A percentile compares a stretch with the other conserved stretches of the same genome.
phyloP scores from a whole-genome alignment of 2,888 invertebrate species.

The Leptogaster cylindrica region DNA sequence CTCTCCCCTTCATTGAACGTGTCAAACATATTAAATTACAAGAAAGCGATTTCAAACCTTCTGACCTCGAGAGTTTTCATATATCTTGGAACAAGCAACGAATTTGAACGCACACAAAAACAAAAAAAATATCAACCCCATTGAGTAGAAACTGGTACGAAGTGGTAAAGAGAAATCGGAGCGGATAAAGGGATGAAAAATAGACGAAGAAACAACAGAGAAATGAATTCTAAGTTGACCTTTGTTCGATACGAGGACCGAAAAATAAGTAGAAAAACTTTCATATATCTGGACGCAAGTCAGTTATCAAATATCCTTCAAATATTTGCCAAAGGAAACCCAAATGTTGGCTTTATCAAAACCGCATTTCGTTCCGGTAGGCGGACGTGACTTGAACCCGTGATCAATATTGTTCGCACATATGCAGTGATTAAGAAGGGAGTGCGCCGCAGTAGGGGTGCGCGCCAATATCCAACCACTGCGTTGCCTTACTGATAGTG shows the following conservation, averaged over 20 bases:
- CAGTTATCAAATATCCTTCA: constrained; percentile 47
- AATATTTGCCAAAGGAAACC: constrained; percentile 48
- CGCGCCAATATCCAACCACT: background rate
- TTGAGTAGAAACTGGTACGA: too few species aligned
- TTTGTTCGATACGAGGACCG: background rate
- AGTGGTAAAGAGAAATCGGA: too few species aligned
- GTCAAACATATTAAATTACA: constrained; percentile 44
- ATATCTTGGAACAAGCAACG: background rate
- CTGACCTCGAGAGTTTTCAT: constrained; percentile 22
- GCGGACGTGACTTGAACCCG: constrained; percentile 45
- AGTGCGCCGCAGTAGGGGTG: background rate
- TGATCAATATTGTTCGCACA: constrained; percentile 41
- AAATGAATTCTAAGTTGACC: constrained; percentile 3
- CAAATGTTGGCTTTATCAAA: constrained; percentile 48
- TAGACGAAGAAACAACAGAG: constrained; percentile 4
- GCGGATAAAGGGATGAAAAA: background rate
- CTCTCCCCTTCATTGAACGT: constrained; percentile 39
- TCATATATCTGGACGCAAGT: constrained; percentile 45
- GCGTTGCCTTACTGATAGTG: constrained; percentile 3
- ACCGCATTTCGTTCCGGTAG: constrained; percentile 46
- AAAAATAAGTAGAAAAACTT: constrained; percentile 2
- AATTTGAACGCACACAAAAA: background rate
- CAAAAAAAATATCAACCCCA: background rate
- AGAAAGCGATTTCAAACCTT: constrained; percentile 31
- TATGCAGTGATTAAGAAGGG: constrained; percentile 10